These are phyloP conservation scores for Galeruca laticollis DNA, from an alignment of 2,888 invertebrate genomes.

Conservation along the genomic window DNA sequence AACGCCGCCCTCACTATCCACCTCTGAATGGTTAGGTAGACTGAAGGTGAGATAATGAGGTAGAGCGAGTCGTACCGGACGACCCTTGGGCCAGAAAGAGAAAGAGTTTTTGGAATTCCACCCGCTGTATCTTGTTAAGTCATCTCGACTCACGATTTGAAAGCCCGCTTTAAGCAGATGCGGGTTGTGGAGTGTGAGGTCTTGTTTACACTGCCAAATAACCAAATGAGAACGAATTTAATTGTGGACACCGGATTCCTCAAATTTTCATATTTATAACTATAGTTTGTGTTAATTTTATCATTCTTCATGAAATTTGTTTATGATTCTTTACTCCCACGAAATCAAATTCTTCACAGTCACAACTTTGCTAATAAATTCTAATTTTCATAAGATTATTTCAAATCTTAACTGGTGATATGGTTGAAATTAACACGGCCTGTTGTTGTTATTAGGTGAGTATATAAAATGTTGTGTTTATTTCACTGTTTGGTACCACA, in stretches of 20 bases:
- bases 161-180: constrained; percentile 52
- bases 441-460: too few species aligned
- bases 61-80: constrained; percentile 55
- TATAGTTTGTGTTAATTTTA: background rate
- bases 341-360: too few species aligned
- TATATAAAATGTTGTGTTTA: too few species aligned
- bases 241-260: background rate
- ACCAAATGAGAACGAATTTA: constrained; percentile 23
- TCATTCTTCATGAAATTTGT: too few species aligned
- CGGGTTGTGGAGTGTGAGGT: constrained; percentile 36
- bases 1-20: constrained; percentile 41
- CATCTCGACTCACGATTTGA: constrained; percentile 63
- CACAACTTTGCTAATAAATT: too few species aligned
- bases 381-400: too few species aligned
- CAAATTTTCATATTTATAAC: background rate
- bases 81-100: constrained; percentile 52
- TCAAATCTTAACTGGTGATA: too few species aligned
- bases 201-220: constrained; percentile 47
- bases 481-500: too few species aligned
- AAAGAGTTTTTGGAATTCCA: constrained; percentile 63
- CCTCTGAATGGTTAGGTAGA: constrained; percentile 62
- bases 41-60: constrained; percentile 66
- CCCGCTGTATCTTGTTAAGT: constrained; percentile 67
- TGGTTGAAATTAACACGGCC: too few species aligned
- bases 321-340: too few species aligned